phyloP scores from a whole-genome alignment of 2,888 invertebrate species.

The Diloba caeruleocephala region DNA sequence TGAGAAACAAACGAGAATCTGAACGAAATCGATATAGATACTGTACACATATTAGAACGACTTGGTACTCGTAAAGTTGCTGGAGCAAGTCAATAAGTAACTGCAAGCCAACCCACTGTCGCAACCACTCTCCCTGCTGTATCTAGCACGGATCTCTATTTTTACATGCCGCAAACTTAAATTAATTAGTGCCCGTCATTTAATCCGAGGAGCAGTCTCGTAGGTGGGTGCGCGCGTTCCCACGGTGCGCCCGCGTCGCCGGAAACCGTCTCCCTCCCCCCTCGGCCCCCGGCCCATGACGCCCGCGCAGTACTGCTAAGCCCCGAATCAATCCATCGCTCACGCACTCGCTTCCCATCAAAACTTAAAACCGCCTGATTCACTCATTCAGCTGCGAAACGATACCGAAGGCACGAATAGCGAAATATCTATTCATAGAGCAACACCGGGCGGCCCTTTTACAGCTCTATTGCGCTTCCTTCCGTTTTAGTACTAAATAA shows the following conservation, averaged over 20 bases:
- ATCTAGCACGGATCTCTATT: conserved; percentile 71
- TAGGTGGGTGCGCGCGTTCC: conserved; percentile 84
- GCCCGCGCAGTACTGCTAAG: conserved; percentile 72
- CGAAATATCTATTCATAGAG: conserved; percentile 76
- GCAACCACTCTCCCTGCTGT: conserved; percentile 54
- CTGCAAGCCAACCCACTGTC: conserved; percentile 33
- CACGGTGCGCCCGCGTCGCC: conserved; percentile 85
- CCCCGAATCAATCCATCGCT: conserved; percentile 79
- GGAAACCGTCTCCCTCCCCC: conserved; percentile 74
- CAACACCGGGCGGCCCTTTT: conserved; percentile 70
- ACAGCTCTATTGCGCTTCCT: conserved; percentile 77
- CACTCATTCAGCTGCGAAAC: conserved; percentile 79
- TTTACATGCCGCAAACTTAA: conserved; percentile 77
- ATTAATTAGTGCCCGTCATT: conserved; percentile 87
- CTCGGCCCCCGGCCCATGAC: conserved; percentile 62
- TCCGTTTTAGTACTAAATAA: conserved; percentile 65
- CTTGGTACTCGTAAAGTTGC: conserved; percentile 34
- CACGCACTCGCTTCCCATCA: conserved; percentile 80
- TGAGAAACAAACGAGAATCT: conserved; percentile 44
- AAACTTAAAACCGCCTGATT: conserved; percentile 69
- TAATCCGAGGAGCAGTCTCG: conserved; percentile 80
- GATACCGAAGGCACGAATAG: conserved; percentile 78
- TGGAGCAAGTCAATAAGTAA: conserved; percentile 42
- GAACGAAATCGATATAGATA: conserved; percentile 48
- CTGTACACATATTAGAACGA: conserved; percentile 40